Base-by-base conservation (phyloP, 2,797 vertebrate genomes). In the Rhinophrynus dorsalis region DNA sequence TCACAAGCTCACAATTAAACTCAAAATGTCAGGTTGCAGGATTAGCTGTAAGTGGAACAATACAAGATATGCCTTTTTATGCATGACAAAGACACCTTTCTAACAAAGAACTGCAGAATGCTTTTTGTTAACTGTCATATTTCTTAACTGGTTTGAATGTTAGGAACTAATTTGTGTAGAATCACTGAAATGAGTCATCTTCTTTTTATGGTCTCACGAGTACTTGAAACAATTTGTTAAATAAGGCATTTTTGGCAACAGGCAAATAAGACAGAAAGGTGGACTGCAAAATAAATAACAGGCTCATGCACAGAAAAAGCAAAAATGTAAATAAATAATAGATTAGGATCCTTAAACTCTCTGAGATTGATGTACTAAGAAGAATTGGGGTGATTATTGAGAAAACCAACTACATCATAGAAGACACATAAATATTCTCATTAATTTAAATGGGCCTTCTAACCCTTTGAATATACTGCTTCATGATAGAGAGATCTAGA, bases 241-340 rank as follows among this genome's bases (percentile, higher is more conserved):
- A 30, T 24, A 30, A 29, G 27, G 30, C 5, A 27, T 29, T 6
- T 47, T 47, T 11, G 18, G 29, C 27, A 35, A 47, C 15, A 6
- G 42, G 29, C 29, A 42, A 62, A 33, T 13, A 30, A 20, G 6
- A 15, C 4, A 21, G 42, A 62, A 62, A 62, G 42, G 42, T 23
- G 29, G 3, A 60, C 35, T 62, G 3, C 29, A 62, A 47, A 23
- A 45, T 47, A 42, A 62, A 62, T 47, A 33, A 24, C 24, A n/a
- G n/a, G 29, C 35, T 47, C 42, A 21, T 7, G 44, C 4, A 21
- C 42, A 21, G 17, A 48, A 11, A n/a, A 48, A 33, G 17, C 20
- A 47, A 62, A 21, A 20, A 27, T 33, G 10, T 12, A 15, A 1
- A n/a, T 2, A 30, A 8, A 48, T 29, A 62, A 21, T 48, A 21